Evolutionary conservation across 2,888 invertebrate genomes (phyloP).

Genomic region (Cataglyphis rosenhaueri): DNA sequence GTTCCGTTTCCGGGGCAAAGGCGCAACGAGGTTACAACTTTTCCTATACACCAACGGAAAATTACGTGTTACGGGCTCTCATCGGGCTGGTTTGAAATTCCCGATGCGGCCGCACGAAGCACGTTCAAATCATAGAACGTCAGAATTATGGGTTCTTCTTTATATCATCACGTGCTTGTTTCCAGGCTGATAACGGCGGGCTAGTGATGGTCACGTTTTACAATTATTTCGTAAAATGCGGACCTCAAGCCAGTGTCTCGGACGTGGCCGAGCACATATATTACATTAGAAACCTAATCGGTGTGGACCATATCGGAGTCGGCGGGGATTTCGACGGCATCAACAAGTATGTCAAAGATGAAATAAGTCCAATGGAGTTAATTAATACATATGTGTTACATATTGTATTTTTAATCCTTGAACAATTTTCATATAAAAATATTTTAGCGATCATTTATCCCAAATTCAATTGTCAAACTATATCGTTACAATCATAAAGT

Average conservation of each 20-base stretch:
- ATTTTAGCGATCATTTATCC: background rate
- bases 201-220: slow-evolving; percentile 98
- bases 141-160: slow-evolving; percentile 13
- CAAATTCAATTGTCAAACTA: background rate
- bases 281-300: slow-evolving; percentile 88
- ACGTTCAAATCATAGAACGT: slow-evolving; percentile 23
- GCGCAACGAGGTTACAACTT: slow-evolving; percentile 17
- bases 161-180: slow-evolving; percentile 23
- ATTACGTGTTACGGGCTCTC: slow-evolving; percentile 31
- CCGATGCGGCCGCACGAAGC: slow-evolving; percentile 13
- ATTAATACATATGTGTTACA: background rate
- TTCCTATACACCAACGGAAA: slow-evolving; percentile 21
- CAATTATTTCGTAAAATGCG: slow-evolving; percentile 93
- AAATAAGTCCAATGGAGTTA: background rate
- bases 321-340: slow-evolving; percentile 89
- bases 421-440: background rate
- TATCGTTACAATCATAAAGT: background rate
- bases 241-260: slow-evolving; percentile 91
- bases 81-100: slow-evolving; percentile 26
- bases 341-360: slow-evolving; percentile 86
- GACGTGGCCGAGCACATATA: slow-evolving; percentile 91
- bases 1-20: slow-evolving; percentile 40
- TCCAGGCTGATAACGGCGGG: slow-evolving; percentile 91
- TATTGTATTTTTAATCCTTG: background rate
- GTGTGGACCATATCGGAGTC: slow-evolving; percentile 88